Evolutionary conservation across 2,797 vertebrate species (phyloP).

Genomic region (Alosa sapidissima): DNA sequence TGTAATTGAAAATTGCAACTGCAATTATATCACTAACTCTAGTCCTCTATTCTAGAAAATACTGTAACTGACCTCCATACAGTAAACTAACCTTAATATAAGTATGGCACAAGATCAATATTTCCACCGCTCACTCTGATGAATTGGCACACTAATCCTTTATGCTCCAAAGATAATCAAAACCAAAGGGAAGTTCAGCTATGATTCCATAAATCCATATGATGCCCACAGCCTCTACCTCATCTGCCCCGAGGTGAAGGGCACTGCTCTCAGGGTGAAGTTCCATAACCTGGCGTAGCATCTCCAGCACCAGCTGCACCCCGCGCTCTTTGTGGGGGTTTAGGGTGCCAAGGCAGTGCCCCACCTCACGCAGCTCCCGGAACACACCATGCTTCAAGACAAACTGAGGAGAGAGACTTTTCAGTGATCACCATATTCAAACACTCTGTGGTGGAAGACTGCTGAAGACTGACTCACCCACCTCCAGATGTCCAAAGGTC

Average conservation of each 20-base stretch:
- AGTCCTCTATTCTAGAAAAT: not conserved
- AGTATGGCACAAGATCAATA: too few relatives aligned
- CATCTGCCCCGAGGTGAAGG: constrained; percentile 79
- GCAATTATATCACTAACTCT: not conserved
- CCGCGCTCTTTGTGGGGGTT: constrained; percentile 85
- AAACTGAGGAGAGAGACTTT: constrained; percentile 74
- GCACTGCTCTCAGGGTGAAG: constrained; percentile 75
- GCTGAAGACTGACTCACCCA: constrained; percentile 59
- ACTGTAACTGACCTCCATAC: not conserved
- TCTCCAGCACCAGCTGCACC: constrained; percentile 76
- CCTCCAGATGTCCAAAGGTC: constrained; percentile 97
- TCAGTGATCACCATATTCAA: not conserved
- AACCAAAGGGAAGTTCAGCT: not conserved
- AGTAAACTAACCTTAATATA: not conserved
- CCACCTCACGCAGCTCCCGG: constrained; percentile 82
- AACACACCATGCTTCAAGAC: constrained; percentile 86
- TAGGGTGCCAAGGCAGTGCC: constrained; percentile 83
- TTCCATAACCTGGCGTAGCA: constrained; percentile 87
- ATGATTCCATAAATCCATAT: not conserved
- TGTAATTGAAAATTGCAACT: not conserved
- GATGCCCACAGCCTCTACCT: constrained; percentile 58
- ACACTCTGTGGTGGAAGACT: not conserved
- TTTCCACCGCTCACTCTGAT: too few relatives aligned
- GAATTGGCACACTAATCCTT: not conserved
- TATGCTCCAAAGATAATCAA: not conserved